Conservation (phyloP, 2,797 vertebrate species). For the Lemur catta region DNA sequence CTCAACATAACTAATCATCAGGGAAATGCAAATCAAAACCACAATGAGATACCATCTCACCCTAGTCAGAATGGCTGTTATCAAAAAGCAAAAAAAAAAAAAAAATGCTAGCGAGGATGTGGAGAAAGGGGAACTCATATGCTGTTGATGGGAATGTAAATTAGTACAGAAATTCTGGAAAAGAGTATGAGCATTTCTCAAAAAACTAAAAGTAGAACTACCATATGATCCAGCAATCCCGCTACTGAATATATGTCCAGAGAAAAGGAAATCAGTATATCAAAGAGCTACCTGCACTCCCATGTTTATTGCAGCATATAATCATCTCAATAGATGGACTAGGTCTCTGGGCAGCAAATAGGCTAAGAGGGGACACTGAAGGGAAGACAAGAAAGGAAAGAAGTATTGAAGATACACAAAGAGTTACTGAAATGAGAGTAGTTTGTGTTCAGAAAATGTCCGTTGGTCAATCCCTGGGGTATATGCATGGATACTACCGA, state of each 20-base stretch:
- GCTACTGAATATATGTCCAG: background rate
- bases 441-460: background rate
- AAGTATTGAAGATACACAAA: background rate
- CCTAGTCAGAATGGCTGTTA: background rate
- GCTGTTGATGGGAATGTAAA: background rate
- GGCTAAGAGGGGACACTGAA: background rate
- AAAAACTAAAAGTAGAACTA: background rate
- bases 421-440: background rate
- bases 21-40: background rate
- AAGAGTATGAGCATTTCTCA: background rate
- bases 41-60: background rate
- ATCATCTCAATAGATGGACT: background rate
- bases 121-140: background rate
- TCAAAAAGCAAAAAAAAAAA: background rate
- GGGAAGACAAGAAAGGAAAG: background rate
- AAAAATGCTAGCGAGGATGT: background rate
- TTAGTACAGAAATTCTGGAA: background rate
- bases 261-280: background rate
- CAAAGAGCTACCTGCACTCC: background rate
- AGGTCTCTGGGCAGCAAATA: background rate
- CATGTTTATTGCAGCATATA: background rate
- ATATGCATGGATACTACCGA: rapidly evolving
- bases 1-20: background rate
- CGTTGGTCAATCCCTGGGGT: background rate
- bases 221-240: background rate